phyloP scores from a whole-genome alignment of 1,140 invertebrate species.

The Mylabris phalerata region DNA sequence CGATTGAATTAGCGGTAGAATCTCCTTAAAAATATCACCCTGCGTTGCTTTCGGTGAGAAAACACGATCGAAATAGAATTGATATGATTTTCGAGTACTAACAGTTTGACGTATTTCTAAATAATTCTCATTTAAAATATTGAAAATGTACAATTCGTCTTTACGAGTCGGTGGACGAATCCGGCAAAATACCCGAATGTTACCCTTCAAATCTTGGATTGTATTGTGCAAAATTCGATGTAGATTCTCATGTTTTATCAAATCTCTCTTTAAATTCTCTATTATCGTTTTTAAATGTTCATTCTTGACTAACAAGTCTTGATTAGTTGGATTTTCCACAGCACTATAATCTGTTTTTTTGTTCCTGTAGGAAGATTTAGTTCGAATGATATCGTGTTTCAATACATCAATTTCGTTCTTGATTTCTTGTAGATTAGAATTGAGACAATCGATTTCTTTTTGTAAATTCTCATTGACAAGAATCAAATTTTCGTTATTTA shows the following conservation, averaged over 20 bases:
- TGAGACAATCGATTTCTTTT: too few relatives aligned
- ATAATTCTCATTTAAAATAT: slow-evolving; percentile 47
- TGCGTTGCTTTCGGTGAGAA: slow-evolving; percentile 54
- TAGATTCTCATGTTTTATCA: slow-evolving; percentile 35
- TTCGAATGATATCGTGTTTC: too few relatives aligned
- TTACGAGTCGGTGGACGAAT: slow-evolving; percentile 48
- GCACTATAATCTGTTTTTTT: too few relatives aligned
- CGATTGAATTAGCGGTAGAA: slow-evolving; percentile 65
- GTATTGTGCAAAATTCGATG: slow-evolving; percentile 44
- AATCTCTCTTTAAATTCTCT: neutral
- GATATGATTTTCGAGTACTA: slow-evolving; percentile 40
- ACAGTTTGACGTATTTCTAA: slow-evolving; percentile 43
- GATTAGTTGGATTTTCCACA: too few relatives aligned
- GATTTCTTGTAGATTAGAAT: too few relatives aligned
- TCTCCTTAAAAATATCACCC: slow-evolving; percentile 56
- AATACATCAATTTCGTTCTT: too few relatives aligned
- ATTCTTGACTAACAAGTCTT: neutral
- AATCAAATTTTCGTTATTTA: too few relatives aligned
- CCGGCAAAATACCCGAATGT: slow-evolving; percentile 67
- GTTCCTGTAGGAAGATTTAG: too few relatives aligned
- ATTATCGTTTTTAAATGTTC: slow-evolving; percentile 2
- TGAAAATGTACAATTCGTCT: slow-evolving; percentile 28
- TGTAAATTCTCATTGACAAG: too few relatives aligned
- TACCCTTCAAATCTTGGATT: slow-evolving; percentile 50
- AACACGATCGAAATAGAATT: slow-evolving; percentile 62